These are phyloP conservation scores for Lethenteron reissneri DNA, from an alignment of 2,113 vertebrate genomes.

Conservation along the genomic window DNA sequence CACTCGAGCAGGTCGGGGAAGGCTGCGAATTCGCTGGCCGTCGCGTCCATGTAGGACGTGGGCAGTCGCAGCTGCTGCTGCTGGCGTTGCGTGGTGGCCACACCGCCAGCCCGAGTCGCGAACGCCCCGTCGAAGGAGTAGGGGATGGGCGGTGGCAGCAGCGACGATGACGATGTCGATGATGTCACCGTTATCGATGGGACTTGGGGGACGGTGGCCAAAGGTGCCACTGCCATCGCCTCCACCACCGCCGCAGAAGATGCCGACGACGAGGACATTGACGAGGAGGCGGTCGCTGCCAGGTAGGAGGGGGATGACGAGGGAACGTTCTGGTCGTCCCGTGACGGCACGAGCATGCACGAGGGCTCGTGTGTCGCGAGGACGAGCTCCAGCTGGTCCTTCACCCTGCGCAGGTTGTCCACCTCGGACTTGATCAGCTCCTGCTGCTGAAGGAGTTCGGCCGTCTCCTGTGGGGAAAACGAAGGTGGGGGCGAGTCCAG, in stretches of 20 bases:
- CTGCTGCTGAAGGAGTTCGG: slow-evolving; percentile 1
- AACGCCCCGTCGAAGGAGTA: background rate
- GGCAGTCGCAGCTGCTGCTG: too few relatives aligned
- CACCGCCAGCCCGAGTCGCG: too few relatives aligned
- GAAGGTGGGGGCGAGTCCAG: too few relatives aligned
- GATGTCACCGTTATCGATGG: too few relatives aligned
- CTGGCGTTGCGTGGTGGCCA: too few relatives aligned
- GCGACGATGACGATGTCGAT: too few relatives aligned
- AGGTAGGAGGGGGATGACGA: background rate
- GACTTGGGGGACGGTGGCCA: too few relatives aligned
- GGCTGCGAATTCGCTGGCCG: too few relatives aligned
- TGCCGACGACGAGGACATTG: background rate
- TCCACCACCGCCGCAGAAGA: too few relatives aligned
- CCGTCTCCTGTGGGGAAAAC: background rate
- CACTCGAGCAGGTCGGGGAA: background rate
- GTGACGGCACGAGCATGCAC: background rate
- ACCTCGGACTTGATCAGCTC: background rate
- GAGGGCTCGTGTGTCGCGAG: background rate
- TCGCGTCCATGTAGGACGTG: too few relatives aligned
- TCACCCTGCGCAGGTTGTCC: background rate
- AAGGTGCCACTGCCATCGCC: too few relatives aligned
- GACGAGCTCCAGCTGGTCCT: background rate
- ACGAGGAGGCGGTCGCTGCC: background rate
- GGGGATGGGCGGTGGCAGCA: background rate
- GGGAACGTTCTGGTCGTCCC: background rate